Evolutionary conservation across 35 echinoderm and acorn worm species (phyloP).

Genomic region (Apostichopus parvimensis): DNA sequence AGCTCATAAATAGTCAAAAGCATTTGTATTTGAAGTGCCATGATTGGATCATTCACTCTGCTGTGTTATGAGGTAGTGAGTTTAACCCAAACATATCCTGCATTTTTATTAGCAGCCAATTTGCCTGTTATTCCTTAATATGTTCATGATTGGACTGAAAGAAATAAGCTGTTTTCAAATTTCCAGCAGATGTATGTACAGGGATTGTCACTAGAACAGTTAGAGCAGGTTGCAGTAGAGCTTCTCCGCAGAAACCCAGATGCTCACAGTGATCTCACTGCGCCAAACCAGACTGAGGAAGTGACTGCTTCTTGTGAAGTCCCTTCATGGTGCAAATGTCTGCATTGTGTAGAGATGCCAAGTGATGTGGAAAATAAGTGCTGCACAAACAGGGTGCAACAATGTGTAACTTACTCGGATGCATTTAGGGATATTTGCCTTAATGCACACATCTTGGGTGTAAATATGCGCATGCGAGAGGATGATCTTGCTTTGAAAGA

Average conservation of each 20-base stretch:
- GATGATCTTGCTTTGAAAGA: conserved; percentile 36
- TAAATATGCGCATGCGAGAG: conserved; percentile 42
- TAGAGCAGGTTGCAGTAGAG: conserved; percentile 16
- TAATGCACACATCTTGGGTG: conserved; percentile 34
- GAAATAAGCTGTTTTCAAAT: background rate
- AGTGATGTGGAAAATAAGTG: conserved; percentile 36
- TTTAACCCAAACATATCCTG: too few relatives aligned
- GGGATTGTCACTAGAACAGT: conserved; percentile 7
- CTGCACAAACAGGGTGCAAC: background rate
- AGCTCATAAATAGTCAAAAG: too few relatives aligned
- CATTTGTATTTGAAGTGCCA: too few relatives aligned
- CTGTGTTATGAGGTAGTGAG: too few relatives aligned
- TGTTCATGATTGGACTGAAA: too few relatives aligned
- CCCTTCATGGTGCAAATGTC: conserved; percentile 46
- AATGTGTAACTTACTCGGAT: background rate
- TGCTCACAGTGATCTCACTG: background rate
- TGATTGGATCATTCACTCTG: too few relatives aligned
- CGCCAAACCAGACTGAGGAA: background rate
- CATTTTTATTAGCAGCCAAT: too few relatives aligned
- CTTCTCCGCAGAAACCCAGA: conserved; percentile 10
- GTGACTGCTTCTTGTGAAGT: background rate
- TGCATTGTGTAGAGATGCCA: conserved; percentile 5
- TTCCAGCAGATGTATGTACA: background rate
- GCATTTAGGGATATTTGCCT: conserved; percentile 42
- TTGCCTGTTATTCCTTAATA: too few relatives aligned